These are phyloP conservation scores for Sorex fumeus DNA, from an alignment of 2,113 vertebrate species.

Conservation along the genomic window DNA sequence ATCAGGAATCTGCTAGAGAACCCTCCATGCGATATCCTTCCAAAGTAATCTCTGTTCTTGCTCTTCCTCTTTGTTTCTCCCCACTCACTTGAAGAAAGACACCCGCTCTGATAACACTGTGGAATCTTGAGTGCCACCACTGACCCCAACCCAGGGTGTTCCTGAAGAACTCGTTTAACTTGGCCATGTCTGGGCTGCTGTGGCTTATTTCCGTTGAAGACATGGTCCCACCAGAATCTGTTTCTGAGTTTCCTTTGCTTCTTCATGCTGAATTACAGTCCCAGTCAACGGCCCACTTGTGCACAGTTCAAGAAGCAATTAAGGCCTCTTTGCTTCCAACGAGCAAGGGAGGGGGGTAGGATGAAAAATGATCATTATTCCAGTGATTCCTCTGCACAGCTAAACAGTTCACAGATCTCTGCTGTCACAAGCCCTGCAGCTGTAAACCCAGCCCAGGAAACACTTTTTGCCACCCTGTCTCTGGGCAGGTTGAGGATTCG, in stretches of 20 bases:
- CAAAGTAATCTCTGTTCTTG: neutral
- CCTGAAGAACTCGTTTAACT: slow-evolving; percentile 19
- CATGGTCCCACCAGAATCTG: neutral
- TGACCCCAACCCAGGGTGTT: neutral
- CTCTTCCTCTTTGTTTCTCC: neutral
- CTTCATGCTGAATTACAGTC: slow-evolving; percentile 69
- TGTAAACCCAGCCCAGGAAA: neutral
- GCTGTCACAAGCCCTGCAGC: neutral
- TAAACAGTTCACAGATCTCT: slow-evolving; percentile 66
- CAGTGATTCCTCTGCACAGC: slow-evolving; percentile 56
- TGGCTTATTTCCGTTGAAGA: slow-evolving; percentile 44
- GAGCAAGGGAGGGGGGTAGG: slow-evolving; percentile 63
- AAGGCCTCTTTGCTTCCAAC: slow-evolving; percentile 75
- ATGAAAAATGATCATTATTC: slow-evolving; percentile 75
- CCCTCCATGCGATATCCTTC: neutral
- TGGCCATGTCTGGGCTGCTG: neutral
- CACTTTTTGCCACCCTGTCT: slow-evolving; percentile 1
- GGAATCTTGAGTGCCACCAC: neutral
- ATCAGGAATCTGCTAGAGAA: neutral
- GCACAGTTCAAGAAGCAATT: slow-evolving; percentile 84
- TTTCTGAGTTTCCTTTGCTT: slow-evolving; percentile 71
- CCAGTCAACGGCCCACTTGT: slow-evolving; percentile 79
- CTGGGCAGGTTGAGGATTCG: neutral
- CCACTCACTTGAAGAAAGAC: too few relatives aligned
- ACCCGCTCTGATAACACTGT: neutral